Base-by-base conservation (phyloP, 1,140 invertebrate species). In the Brachionus rubens region DNA sequence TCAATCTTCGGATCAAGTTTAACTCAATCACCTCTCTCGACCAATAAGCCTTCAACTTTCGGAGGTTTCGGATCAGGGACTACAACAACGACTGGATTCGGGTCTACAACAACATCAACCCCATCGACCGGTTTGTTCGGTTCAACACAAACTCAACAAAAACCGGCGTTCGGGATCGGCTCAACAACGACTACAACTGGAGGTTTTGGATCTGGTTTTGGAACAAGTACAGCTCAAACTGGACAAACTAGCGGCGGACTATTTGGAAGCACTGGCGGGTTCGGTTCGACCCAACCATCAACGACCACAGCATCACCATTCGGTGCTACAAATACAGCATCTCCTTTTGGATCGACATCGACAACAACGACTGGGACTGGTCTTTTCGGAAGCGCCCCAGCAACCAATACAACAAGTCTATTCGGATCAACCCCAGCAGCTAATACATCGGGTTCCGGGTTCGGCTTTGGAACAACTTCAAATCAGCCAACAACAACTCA, bases 331-430 rank as follows among this genome's bases (percentile, higher is more conserved):
- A 78, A 82, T 1, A 81, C 83, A 76, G 82, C 83, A 36, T 87
- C 87, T 50, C 81, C 82, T 41, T 88, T 88, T 80, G 86, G 86
- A 41, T 78, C 81, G 65, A 86, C 86, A 75, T 9, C 65, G 21
- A 16, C 59, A 50, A 59, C 54, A 2, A 47, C 76, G 6, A 70
- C 59, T 12, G 46, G 62, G 10, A 47, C 56, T 77, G 76, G 41
- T 30, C 19, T 26, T 12, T 68, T 68, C 43, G 40, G 54, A 5
- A 19, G 19, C 24, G 12, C 41, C 9, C n/a, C n/a, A n/a, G 16
- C 50, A 21, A 3, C 50, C 9, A 21, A 9, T 21, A 30, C 50
- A 12, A 19, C 9, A 48, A 14, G 14, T n/a, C 5, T 21, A 26
- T 24, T 24, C 26, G 50, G 50, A 3, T 26, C 67, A 65, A 4